Conservation (phyloP, 1,140 invertebrate genomes). For the Pogonus chalceus region DNA sequence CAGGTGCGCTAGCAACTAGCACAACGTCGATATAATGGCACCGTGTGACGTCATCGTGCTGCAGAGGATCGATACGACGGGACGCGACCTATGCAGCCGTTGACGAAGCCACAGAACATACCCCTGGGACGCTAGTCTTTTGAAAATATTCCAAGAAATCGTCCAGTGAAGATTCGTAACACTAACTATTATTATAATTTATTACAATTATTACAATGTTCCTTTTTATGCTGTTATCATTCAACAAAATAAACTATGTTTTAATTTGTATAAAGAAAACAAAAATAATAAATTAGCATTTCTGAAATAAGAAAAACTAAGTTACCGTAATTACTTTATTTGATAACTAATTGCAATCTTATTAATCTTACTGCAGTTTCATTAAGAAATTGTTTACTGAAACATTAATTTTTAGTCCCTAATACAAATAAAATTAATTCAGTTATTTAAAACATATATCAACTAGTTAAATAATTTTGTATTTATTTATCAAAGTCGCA, state of each 20-base stretch:
- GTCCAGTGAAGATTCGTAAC: not conserved
- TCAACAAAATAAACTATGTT: not conserved
- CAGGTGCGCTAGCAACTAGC: not conserved
- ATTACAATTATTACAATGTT: not conserved
- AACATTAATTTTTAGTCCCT: too few species aligned
- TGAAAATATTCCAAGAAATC: not conserved
- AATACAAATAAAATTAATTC: too few species aligned
- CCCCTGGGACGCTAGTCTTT: not conserved
- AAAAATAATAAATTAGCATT: too few species aligned
- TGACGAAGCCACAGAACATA: not conserved
- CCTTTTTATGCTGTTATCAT: not conserved
- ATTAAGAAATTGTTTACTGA: too few species aligned
- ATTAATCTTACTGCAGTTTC: too few species aligned
- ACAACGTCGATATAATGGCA: not conserved
- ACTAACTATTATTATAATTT: not conserved
- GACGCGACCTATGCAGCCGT: not conserved
- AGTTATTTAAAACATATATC: too few species aligned
- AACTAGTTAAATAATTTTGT: too few species aligned
- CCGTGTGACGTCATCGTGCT: not conserved
- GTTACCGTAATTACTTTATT: too few species aligned
- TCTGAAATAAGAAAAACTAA: too few species aligned
- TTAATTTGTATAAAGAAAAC: too few species aligned
- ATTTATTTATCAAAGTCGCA: too few species aligned
- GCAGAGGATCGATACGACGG: slow-evolving; percentile 4
- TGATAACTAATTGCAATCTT: too few species aligned